These are phyloP conservation scores for Synanceia verrucosa DNA, from an alignment of 2,797 vertebrate species.

Conservation along the genomic window DNA sequence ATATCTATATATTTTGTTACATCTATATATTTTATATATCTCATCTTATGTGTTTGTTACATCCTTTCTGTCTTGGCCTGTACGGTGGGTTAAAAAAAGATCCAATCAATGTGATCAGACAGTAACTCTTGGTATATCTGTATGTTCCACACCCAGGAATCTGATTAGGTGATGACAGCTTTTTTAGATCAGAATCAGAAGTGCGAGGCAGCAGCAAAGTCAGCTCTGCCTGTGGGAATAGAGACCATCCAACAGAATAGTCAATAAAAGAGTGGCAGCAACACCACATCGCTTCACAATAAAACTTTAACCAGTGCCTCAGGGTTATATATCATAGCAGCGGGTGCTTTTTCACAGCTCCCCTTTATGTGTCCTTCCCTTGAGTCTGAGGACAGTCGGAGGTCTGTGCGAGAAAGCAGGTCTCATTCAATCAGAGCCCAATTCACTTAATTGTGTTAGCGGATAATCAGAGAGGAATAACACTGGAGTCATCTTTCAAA, in stretches of 20 bases:
- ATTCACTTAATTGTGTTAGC: constrained; percentile 34
- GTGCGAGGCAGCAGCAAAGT: constrained; percentile 20
- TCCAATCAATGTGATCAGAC: not conserved
- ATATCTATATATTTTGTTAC: too few species aligned
- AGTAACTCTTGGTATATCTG: not conserved
- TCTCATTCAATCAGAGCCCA: constrained; percentile 33
- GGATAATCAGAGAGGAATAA: constrained; percentile 36
- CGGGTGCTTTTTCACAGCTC: constrained; percentile 44
- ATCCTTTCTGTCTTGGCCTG: not conserved
- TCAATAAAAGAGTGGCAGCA: constrained; percentile 61
- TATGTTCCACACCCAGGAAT: constrained; percentile 8
- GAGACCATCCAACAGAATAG: constrained; percentile 59
- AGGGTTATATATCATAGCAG: constrained; percentile 46
- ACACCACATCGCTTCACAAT: constrained; percentile 55
- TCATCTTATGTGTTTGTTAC: not conserved
- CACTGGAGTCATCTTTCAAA: constrained; percentile 27
- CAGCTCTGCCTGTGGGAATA: constrained; percentile 30
- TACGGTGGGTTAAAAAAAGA: not conserved
- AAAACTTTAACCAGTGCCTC: constrained; percentile 66
- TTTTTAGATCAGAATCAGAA: constrained; percentile 33
- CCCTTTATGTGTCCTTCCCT: constrained; percentile 50
- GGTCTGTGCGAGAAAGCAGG: constrained; percentile 36
- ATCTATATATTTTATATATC: too few species aligned
- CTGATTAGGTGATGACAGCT: constrained; percentile 37
- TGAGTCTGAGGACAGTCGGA: constrained; percentile 35